Base-by-base conservation (phyloP, 1,140 invertebrate genomes). In the Meloidogyne chitwoodi region DNA sequence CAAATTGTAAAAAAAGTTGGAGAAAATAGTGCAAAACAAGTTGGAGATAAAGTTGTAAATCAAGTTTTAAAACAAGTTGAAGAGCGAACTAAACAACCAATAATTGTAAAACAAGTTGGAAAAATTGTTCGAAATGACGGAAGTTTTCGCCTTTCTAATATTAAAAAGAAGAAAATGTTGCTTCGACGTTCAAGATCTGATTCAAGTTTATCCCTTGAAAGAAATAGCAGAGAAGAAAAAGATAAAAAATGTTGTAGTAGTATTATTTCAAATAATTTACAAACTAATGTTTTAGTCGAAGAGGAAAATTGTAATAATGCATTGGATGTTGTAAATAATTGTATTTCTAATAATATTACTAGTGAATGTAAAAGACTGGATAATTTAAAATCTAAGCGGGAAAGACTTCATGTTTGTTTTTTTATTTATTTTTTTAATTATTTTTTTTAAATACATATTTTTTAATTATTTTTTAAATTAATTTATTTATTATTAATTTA, bases 351-450 rank as follows among this genome's bases (percentile, higher is more conserved):
- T 10, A 29, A 26, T 11, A 41, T 10, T 44, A 14, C 0, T 29
- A 68, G 11, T 29, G 38, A 61, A 63, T 24, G 19, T 64, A 44
- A 24, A 31, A 74, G 31, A 12, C 62, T 5, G 34, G 72, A 41
- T 14, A 44, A 44, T n/a, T 19, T 26, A 16, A 41, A 29, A 56
- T 70, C 68, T 26, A 41, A 61, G 19, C 16, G 68, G 26, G 68
- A 70, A 61, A 70, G 61, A 29, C n/a, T 70, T 2, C 68, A 70
- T 41, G 68, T 70, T 34, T 56, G 48, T 56, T 56, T 56, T n/a
- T n/a, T 56, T 41, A 14, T 11, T 41, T 41, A 41, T 41, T 41
- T 41, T 12, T 41, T 41, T 41, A 11, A 14, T 41, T 34, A 34
- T 34, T 34, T 34, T 34, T 34, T 34, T 34, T 10, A 34, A 34